phyloP scores from a whole-genome alignment of 2,797 vertebrate genomes.

The Pithecia hirsuta region DNA sequence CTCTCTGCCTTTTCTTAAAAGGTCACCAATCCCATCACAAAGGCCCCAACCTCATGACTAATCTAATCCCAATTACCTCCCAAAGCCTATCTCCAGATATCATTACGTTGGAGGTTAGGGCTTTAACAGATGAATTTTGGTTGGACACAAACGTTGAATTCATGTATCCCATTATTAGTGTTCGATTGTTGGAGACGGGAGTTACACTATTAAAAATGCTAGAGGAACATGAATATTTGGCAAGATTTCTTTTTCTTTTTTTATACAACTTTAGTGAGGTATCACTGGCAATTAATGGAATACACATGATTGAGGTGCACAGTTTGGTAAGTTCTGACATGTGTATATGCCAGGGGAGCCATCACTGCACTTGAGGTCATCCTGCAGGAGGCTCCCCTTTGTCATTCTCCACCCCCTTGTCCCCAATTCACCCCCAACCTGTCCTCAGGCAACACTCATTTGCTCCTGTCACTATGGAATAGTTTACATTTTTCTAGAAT shows the following conservation, averaged over 20 bases:
- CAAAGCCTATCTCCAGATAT: neutral
- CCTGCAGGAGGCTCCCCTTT: neutral
- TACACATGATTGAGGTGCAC: accelerated
- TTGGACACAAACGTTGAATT: neutral
- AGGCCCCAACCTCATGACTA: neutral
- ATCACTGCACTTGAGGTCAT: neutral
- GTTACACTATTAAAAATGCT: neutral
- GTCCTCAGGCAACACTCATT: neutral
- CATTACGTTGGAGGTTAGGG: neutral
- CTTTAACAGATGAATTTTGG: neutral
- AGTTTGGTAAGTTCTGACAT: neutral
- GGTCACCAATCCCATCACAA: neutral
- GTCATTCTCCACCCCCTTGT: no score
- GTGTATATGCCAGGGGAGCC: neutral
- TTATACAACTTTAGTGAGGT: neutral
- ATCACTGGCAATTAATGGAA: neutral
- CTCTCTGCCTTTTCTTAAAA: neutral
- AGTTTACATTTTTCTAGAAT: neutral
- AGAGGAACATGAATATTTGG: neutral
- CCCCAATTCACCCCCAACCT: neutral
- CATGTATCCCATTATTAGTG: neutral
- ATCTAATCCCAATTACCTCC: neutral
- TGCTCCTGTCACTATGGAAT: neutral
- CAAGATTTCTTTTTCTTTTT: neutral
- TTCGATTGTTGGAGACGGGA: neutral